Conservation (phyloP, 2,113 vertebrate species). For the Microtus ochrogaster region DNA sequence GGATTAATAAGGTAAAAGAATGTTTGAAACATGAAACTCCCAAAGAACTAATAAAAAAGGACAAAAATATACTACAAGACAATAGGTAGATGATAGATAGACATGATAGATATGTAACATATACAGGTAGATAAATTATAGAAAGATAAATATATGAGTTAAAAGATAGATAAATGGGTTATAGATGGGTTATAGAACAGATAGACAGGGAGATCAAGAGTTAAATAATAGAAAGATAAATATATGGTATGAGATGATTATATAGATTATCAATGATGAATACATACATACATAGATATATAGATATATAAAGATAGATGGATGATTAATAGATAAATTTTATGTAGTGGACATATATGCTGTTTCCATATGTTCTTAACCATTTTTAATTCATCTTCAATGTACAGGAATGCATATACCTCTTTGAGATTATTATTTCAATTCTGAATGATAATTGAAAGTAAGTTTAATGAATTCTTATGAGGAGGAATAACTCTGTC, state of each 20-base stretch:
- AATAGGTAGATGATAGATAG: background rate
- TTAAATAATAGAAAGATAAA: background rate
- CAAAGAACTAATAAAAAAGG: background rate
- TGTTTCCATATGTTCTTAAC: background rate
- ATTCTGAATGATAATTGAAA: background rate
- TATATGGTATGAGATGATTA: background rate
- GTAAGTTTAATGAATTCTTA: background rate
- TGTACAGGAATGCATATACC: background rate
- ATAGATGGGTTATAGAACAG: too few relatives aligned
- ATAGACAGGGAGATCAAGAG: background rate
- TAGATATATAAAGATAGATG: background rate
- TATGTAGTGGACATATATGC: background rate
- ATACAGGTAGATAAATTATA: background rate
- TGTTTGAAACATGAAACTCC: background rate
- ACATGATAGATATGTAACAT: background rate
- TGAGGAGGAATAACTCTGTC: background rate
- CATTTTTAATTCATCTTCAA: background rate
- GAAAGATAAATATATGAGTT: background rate
- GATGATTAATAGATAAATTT: background rate
- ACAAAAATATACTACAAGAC: background rate
- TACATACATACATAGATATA: background rate
- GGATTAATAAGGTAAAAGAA: background rate
- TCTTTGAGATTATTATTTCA: background rate
- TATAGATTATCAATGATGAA: background rate
- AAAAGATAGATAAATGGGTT: background rate